Conservation (phyloP, 2,797 vertebrate species). For the Leptoclinus maculatus region DNA sequence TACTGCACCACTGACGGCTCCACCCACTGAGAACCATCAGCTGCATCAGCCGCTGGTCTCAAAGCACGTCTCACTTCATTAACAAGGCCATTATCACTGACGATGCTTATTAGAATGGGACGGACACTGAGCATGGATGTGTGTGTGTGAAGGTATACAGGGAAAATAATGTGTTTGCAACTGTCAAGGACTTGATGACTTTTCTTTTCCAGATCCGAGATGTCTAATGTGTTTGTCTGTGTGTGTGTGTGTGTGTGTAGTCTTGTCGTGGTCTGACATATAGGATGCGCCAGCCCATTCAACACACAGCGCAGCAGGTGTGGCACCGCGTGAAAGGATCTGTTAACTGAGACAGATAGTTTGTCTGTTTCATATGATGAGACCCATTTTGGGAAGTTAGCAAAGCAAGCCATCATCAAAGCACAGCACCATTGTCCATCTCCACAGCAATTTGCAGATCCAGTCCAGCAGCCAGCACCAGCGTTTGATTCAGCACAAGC, state of each 20-base stretch:
- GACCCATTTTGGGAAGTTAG: constrained; percentile 64
- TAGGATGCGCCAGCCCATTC: constrained; percentile 43
- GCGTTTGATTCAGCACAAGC: constrained; percentile 50
- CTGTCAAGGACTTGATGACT: constrained; percentile 74
- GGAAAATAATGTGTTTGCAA: constrained; percentile 50
- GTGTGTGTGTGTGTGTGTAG: constrained; percentile 18
- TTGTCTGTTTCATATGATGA: constrained; percentile 53
- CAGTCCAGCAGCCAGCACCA: constrained; percentile 54
- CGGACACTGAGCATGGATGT: constrained; percentile 52
- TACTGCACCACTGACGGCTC: constrained; percentile 70
- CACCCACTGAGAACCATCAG: constrained; percentile 75
- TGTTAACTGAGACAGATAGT: constrained; percentile 67
- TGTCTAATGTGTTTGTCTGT: constrained; percentile 30
- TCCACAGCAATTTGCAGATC: constrained; percentile 55
- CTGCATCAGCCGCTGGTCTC: constrained; percentile 70
- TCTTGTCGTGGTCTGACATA: constrained; percentile 46
- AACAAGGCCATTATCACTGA: constrained; percentile 77
- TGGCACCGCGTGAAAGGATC: constrained; percentile 57
- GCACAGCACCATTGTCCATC: constrained; percentile 48
- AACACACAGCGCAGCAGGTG: constrained; percentile 51
- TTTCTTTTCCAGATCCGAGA: constrained; percentile 32
- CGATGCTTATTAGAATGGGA: constrained; percentile 70
- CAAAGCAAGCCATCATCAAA: constrained; percentile 61
- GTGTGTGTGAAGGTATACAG: constrained; percentile 21
- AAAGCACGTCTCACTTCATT: constrained; percentile 77